These are phyloP conservation scores for Archocentrus centrarchus DNA, from an alignment of 2,113 vertebrate species.

Conservation along the genomic window DNA sequence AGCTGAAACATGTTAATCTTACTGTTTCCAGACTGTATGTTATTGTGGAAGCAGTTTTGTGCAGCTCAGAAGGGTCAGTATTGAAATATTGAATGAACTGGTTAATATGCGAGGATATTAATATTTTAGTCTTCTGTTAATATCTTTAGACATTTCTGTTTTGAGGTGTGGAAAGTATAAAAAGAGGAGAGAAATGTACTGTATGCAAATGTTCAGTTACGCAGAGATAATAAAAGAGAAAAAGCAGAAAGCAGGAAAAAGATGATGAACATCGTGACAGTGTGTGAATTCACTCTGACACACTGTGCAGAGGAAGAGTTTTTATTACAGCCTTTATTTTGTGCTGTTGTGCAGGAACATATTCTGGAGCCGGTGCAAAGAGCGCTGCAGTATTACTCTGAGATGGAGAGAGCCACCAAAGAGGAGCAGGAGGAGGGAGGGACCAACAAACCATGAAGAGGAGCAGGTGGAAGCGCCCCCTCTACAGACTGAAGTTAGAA, in stretches of 20 bases:
- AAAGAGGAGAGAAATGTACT: no score
- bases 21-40: neutral
- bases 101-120: neutral
- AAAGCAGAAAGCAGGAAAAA: neutral
- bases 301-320: neutral
- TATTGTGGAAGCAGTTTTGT: neutral
- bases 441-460: neutral
- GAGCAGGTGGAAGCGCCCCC: neutral
- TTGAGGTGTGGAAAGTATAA: no score
- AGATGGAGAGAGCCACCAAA: conserved; percentile 74
- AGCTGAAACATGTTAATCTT: neutral
- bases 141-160: neutral
- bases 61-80: neutral
- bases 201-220: no score
- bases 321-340: neutral
- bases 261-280: no score
- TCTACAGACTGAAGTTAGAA: neutral
- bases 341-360: conserved; percentile 70
- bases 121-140: neutral
- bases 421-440: neutral
- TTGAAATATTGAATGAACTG: neutral
- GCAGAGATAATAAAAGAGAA: neutral
- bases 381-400: conserved; percentile 80
- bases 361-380: conserved; percentile 79
- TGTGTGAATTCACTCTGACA: no score